Percentiles rank a stretch among this genome's conserved stretches.
Conservation (phyloP, 2,113 vertebrate species). For the Typhlomys cinereus region DNA sequence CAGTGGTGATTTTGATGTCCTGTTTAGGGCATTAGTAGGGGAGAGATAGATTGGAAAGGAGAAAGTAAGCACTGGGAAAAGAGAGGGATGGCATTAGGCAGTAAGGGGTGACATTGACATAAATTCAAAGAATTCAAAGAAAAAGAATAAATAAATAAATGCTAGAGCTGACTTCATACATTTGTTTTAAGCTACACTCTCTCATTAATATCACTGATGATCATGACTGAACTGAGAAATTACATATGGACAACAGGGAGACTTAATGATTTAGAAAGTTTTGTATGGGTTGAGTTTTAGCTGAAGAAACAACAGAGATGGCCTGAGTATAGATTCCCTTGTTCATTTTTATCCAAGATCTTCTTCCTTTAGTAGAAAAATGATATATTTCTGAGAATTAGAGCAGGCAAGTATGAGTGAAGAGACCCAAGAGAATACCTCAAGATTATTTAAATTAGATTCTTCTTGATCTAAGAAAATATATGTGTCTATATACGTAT, state of each 20-base stretch:
- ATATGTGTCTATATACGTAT: background rate
- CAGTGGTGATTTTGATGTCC: too few species aligned
- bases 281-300: background rate
- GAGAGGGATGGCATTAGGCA: too few species aligned
- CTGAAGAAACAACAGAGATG: background rate
- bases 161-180: conserved; percentile 64
- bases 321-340: background rate
- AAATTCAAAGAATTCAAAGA: too few species aligned
- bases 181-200: conserved; percentile 48
- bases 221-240: conserved; percentile 62
- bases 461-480: background rate
- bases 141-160: too few species aligned
- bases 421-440: background rate
- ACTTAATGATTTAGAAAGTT: conserved; percentile 72
- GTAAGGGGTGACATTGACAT: too few species aligned
- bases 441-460: background rate
- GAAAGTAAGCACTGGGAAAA: too few species aligned
- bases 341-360: background rate
- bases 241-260: conserved; percentile 46
- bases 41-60: too few species aligned
- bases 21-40: too few species aligned
- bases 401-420: background rate
- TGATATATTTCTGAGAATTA: background rate
- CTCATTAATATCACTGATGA: background rate
- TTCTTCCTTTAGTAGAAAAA: background rate